A percentile compares a stretch with the other conserved stretches of the same genome.
Evolutionary conservation across 23 tunicate species (phyloP).

Genomic region (Ciona savignyi): DNA sequence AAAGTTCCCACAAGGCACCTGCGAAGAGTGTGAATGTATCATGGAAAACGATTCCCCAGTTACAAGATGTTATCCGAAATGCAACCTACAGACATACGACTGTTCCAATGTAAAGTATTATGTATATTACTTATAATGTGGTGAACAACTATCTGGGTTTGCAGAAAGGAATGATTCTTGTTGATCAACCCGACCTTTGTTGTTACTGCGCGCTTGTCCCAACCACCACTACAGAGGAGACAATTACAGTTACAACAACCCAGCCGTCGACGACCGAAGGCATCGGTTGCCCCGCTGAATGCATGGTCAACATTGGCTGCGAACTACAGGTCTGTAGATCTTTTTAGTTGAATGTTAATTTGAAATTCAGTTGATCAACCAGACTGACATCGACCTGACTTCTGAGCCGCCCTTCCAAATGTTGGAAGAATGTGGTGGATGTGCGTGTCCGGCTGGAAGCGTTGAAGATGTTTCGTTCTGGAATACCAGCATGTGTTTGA

Average conservation of each 20-base stretch:
- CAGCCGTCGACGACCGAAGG: constrained; percentile 43
- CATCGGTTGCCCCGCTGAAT: constrained; percentile 33
- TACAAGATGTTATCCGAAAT: constrained; percentile 43
- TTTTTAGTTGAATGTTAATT: not conserved
- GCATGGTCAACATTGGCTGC: constrained; percentile 43
- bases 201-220: constrained; percentile 65
- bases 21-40: constrained; percentile 75
- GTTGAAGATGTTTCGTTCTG: constrained; percentile 48
- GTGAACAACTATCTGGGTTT: not conserved
- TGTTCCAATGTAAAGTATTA: constrained; percentile 44
- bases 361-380: constrained; percentile 5
- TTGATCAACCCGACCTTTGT: constrained; percentile 39
- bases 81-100: constrained; percentile 56
- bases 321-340: constrained; percentile 34
- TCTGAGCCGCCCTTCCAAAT: constrained; percentile 31
- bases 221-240: constrained; percentile 40
- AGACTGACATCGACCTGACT: too few relatives aligned
- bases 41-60: constrained; percentile 23
- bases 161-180: constrained; percentile 74
- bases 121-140: not conserved
- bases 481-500: constrained; percentile 77
- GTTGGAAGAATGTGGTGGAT: constrained; percentile 16
- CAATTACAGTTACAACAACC: constrained; percentile 29
- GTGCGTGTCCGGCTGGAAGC: constrained; percentile 63
- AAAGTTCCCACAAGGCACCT: constrained; percentile 57